phyloP scores from a whole-genome alignment of 64 coral and sea anemone species.

The Montipora capricornis region DNA sequence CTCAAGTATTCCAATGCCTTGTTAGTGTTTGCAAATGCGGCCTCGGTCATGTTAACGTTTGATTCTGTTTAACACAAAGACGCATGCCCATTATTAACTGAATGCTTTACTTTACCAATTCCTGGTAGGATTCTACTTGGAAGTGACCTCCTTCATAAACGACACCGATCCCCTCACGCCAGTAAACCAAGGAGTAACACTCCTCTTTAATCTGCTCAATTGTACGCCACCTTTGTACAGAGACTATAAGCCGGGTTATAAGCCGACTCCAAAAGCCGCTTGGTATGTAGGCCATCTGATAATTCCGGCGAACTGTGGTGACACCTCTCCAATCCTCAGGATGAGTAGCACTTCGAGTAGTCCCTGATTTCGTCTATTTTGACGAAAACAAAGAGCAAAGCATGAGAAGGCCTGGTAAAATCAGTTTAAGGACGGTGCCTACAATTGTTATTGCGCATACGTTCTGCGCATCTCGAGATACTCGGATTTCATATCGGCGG shows the following conservation, averaged over 20 bases:
- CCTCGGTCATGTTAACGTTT: no score
- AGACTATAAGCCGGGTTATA: conserved; percentile 95
- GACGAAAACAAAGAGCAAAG: neutral
- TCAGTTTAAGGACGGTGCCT: no score
- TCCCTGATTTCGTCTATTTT: neutral
- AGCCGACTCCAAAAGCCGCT: conserved; percentile 99
- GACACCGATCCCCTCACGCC: conserved; percentile 96
- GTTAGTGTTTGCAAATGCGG: no score
- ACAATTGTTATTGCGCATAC: no score
- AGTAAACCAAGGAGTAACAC: conserved; percentile 90
- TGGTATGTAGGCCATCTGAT: conserved; percentile 93
- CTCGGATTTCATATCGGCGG: no score
- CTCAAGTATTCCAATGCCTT: no score
- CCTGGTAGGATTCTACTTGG: conserved; percentile 87
- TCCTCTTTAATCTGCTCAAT: conserved; percentile 89
- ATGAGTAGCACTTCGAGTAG: neutral
- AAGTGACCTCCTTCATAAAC: conserved; percentile 96
- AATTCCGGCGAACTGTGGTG: conserved; percentile 54
- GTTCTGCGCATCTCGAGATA: no score
- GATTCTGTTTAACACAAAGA: neutral
- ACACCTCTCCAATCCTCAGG: neutral
- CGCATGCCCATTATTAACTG: neutral
- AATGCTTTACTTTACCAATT: conserved; percentile 54
- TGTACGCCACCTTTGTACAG: conserved; percentile 86
- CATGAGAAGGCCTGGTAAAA: neutral